phyloP scores from a whole-genome alignment of 2,113 vertebrate genomes.

The Stigmatopora argus region DNA sequence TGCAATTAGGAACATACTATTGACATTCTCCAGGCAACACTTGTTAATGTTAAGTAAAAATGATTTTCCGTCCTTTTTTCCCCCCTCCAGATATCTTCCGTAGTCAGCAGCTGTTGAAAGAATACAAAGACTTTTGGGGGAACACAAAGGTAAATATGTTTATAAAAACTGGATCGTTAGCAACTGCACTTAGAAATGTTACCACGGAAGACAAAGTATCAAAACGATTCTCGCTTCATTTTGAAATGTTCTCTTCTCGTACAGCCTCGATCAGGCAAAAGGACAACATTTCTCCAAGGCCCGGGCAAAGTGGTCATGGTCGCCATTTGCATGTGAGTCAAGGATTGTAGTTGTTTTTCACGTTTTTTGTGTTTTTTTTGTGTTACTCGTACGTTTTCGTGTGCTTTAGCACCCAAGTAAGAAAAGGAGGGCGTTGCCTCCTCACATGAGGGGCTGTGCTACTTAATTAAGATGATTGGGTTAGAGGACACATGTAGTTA shows the following conservation, averaged over 20 bases:
- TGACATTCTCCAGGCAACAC: too few species aligned
- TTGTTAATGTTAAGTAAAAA: background rate
- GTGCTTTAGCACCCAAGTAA: background rate
- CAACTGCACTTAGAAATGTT: background rate
- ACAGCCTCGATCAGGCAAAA: constrained; percentile 84
- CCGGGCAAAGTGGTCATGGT: constrained; percentile 98
- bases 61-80: background rate
- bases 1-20: too few species aligned
- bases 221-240: background rate
- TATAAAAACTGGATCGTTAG: background rate
- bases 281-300: constrained; percentile 84
- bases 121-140: constrained; percentile 95
- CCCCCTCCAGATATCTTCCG: constrained; percentile 79
- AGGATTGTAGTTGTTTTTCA: background rate
- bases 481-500: constrained; percentile 59
- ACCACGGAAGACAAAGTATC: too few species aligned
- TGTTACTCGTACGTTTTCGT: background rate
- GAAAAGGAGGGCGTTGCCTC: constrained; percentile 4
- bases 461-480: constrained; percentile 65
- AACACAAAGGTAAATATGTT: constrained; percentile 86
- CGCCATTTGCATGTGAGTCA: constrained; percentile 97
- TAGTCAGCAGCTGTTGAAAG: constrained; percentile 87
- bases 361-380: background rate
- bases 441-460: constrained; percentile 28
- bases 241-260: constrained; percentile 9